These are phyloP conservation scores for Pristionchus arcanus DNA, from an alignment of 2,888 invertebrate species.

Conservation along the genomic window DNA sequence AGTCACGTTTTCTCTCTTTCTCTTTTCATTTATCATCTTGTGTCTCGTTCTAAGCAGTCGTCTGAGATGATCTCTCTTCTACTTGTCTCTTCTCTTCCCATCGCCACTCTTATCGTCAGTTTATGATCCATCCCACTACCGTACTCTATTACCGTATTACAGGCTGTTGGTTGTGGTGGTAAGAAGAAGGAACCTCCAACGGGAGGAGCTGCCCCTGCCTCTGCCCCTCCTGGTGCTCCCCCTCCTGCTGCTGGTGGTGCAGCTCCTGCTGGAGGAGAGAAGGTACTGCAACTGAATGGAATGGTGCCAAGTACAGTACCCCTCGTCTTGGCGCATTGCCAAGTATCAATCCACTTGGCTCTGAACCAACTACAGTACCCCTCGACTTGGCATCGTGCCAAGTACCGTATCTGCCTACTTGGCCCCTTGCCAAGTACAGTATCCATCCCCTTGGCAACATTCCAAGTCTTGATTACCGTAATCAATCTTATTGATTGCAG, in stretches of 20 bases:
- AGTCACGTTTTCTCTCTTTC: neutral
- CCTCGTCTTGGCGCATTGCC: no score
- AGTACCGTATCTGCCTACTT: no score
- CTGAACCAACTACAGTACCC: no score
- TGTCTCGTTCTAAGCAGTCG: neutral
- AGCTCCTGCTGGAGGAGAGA: neutral
- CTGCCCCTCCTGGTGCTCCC: neutral
- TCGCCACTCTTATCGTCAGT: constrained; percentile 24
- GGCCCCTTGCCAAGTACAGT: no score
- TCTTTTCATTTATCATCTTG: neutral
- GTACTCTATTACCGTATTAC: neutral
- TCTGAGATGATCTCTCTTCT: constrained; percentile 6
- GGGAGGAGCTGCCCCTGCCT: neutral
- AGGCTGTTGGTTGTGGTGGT: neutral
- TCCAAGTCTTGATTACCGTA: neutral
- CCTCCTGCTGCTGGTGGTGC: neutral
- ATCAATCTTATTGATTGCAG: neutral
- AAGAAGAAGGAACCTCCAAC: constrained; percentile 20
- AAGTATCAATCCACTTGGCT: neutral
- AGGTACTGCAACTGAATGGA: neutral
- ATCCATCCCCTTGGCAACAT: neutral
- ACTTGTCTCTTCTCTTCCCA: neutral
- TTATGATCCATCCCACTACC: neutral
- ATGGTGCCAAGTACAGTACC: no score
- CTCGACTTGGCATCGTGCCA: no score